These are phyloP conservation scores for Lophius americanus DNA, from an alignment of 2,797 vertebrate genomes.

Conservation along the genomic window DNA sequence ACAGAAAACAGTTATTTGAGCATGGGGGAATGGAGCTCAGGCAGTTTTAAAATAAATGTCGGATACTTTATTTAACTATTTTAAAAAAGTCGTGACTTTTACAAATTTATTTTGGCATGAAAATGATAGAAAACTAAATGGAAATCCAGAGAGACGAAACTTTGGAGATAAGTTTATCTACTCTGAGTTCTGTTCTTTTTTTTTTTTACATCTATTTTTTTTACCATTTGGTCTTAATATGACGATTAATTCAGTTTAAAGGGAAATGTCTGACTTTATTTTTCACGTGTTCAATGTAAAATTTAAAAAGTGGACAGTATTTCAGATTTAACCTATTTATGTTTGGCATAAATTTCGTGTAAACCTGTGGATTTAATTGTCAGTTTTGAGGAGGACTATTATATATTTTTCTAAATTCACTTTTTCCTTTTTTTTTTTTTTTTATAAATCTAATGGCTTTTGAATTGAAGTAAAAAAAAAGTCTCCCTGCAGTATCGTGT, in stretches of 20 bases:
- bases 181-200: not conserved
- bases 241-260: not conserved
- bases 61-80: not conserved
- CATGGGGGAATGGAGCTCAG: not conserved
- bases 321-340: not conserved
- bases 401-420: not conserved
- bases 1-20: constrained; percentile 1
- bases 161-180: not conserved
- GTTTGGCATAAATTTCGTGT: not conserved
- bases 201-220: not conserved
- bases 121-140: not conserved
- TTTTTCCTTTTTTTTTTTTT: not conserved
- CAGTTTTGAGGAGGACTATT: not conserved
- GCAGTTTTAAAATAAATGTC: too few species aligned
- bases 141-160: not conserved
- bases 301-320: not conserved
- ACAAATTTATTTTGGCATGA: not conserved
- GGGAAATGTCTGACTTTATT: rapidly evolving
- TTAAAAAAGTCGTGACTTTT: not conserved
- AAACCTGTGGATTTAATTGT: too few species aligned
- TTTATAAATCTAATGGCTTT: not conserved
- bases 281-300: constrained; percentile 18
- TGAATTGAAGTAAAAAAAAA: too few species aligned
- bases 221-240: not conserved
- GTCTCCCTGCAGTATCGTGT: too few species aligned